A percentile compares a stretch with the other conserved stretches of the same genome.
phyloP scores from a whole-genome alignment of 2,797 vertebrate species.

The Gadopsis bispinosus region DNA sequence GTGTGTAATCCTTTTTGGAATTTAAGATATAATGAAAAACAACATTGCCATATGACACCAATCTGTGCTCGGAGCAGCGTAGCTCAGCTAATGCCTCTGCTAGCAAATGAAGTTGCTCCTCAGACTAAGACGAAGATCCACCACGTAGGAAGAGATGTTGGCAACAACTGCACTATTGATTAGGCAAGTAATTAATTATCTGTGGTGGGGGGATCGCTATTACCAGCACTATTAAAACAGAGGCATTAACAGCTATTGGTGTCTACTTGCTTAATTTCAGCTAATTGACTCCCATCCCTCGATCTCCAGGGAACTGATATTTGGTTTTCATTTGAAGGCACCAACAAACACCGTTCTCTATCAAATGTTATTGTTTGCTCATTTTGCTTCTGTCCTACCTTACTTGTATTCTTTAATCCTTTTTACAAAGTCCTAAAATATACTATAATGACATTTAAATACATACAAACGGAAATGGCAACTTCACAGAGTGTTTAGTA shows the following conservation, averaged over 20 bases:
- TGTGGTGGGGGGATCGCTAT: conserved; percentile 52
- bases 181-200: conserved; percentile 78
- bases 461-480: conserved; percentile 3
- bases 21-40: conserved; percentile 57
- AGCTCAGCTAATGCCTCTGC: conserved; percentile 54
- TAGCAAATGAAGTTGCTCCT: conserved; percentile 55
- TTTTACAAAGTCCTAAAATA: background rate
- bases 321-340: conserved; percentile 48
- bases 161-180: conserved; percentile 76
- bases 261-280: conserved; percentile 69
- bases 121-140: conserved; percentile 52
- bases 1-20: conserved; percentile 33
- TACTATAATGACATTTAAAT: conserved; percentile 26
- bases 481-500: background rate
- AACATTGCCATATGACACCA: conserved; percentile 56
- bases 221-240: conserved; percentile 71
- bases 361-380: conserved; percentile 16
- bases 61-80: conserved; percentile 41
- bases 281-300: conserved; percentile 63
- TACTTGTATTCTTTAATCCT: background rate
- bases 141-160: conserved; percentile 45
- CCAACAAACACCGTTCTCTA: conserved; percentile 11
- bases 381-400: background rate
- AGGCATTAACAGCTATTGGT: conserved; percentile 63
- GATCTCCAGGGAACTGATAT: conserved; percentile 56